Percentiles rank a stretch among this genome's conserved stretches.
phyloP scores from a whole-genome alignment of 2,113 vertebrate genomes.

The Emydocephalus ijimae region DNA sequence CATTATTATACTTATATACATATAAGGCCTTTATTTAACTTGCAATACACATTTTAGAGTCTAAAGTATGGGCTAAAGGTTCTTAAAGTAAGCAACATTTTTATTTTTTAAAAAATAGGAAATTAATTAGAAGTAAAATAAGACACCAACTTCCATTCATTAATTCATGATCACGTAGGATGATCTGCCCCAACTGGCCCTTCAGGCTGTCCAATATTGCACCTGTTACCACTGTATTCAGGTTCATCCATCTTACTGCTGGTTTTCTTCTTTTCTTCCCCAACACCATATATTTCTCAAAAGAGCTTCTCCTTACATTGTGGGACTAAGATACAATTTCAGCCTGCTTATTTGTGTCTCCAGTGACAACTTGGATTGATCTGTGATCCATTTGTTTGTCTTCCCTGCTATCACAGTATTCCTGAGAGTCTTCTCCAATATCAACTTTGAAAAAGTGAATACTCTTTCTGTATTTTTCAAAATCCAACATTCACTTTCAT shows the following conservation, averaged over 20 bases:
- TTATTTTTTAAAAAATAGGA: background rate
- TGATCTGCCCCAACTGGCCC: background rate
- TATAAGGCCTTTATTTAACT: background rate
- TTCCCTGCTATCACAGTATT: background rate
- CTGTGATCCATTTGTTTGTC: background rate
- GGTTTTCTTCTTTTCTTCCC: background rate
- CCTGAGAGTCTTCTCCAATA: background rate
- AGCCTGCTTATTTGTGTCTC: background rate
- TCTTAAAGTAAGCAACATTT: background rate
- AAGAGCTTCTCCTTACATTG: background rate
- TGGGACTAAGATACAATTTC: background rate
- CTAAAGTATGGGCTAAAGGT: background rate
- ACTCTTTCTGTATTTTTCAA: background rate
- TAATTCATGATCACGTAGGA: background rate
- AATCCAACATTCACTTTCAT: background rate
- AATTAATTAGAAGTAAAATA: background rate
- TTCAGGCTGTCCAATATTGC: background rate
- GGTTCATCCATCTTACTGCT: background rate
- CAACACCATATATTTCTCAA: background rate
- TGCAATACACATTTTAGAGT: background rate
- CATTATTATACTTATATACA: background rate
- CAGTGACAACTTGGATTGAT: background rate
- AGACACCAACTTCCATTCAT: background rate
- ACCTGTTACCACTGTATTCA: background rate
- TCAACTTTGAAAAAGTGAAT: background rate